Evolutionary conservation across 2,888 invertebrate genomes (phyloP).

Genomic region (Zootermopsis nevadensis): DNA sequence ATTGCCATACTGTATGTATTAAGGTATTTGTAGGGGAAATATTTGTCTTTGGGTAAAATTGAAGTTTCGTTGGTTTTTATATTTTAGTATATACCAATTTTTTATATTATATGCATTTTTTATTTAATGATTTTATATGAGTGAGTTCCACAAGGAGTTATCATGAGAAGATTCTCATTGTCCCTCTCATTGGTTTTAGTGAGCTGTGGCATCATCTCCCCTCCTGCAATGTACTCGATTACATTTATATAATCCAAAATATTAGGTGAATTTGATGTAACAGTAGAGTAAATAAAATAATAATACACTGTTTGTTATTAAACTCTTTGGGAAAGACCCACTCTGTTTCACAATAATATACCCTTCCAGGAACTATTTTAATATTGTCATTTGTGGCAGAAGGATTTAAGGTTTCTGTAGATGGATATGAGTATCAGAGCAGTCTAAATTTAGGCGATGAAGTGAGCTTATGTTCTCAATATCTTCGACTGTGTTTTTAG

Average conservation of each 20-base stretch:
- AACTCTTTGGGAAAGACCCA: too few relatives aligned
- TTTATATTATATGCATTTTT: constrained; percentile 31
- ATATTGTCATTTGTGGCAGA: too few relatives aligned
- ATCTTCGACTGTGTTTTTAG: too few relatives aligned
- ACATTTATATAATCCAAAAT: background rate
- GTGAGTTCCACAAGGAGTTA: constrained; percentile 42
- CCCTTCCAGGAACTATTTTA: too few relatives aligned
- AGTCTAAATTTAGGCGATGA: too few relatives aligned
- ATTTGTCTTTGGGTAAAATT: constrained; percentile 10
- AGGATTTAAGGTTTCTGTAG: too few relatives aligned
- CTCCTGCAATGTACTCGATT: constrained; percentile 14
- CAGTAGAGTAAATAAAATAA: background rate
- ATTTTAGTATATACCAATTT: constrained; percentile 3
- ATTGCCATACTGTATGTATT: background rate
- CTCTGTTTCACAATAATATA: too few relatives aligned
- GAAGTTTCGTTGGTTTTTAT: constrained; percentile 24
- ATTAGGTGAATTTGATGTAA: constrained; percentile 23
- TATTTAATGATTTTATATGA: constrained; percentile 6
- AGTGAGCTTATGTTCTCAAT: too few relatives aligned
- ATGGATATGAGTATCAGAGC: too few relatives aligned
- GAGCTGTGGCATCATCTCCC: constrained; percentile 28
- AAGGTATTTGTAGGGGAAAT: background rate
- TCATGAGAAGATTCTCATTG: constrained; percentile 26
- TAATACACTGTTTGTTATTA: background rate
- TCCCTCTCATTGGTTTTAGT: constrained; percentile 40